Conservation (phyloP, 2,797 vertebrate species). For the Aldrovandia affinis region DNA sequence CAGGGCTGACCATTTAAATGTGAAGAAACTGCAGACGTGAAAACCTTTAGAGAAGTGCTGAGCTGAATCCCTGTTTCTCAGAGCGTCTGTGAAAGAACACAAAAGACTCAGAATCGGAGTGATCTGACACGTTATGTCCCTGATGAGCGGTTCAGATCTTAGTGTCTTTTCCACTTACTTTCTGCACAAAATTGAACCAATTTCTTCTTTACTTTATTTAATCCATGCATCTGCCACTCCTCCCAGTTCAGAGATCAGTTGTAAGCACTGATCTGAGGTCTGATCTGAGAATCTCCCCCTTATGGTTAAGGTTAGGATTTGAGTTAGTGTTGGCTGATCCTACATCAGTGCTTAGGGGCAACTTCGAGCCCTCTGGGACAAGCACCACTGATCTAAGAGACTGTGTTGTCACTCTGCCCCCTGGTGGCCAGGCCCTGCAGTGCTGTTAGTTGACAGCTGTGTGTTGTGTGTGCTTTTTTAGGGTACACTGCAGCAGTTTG, state of each 20-base stretch:
- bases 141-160: background rate
- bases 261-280: too few species aligned
- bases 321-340: too few species aligned
- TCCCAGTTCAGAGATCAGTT: too few species aligned
- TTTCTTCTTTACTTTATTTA: background rate
- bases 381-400: background rate
- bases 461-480: constrained; percentile 58
- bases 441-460: background rate
- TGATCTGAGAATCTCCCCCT: too few species aligned
- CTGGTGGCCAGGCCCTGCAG: background rate
- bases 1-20: background rate
- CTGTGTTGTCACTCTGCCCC: background rate
- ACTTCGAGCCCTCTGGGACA: too few species aligned
- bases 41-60: background rate
- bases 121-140: background rate
- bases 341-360: too few species aligned
- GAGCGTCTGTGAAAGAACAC: background rate
- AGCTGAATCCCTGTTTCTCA: too few species aligned
- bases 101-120: background rate
- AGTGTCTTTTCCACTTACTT: background rate
- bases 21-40: background rate
- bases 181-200: background rate
- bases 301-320: too few species aligned
- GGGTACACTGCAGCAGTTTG: constrained; percentile 98
- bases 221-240: too few species aligned